These are phyloP conservation scores for Pelobates fuscus DNA, from an alignment of 2,113 vertebrate species.

Conservation along the genomic window DNA sequence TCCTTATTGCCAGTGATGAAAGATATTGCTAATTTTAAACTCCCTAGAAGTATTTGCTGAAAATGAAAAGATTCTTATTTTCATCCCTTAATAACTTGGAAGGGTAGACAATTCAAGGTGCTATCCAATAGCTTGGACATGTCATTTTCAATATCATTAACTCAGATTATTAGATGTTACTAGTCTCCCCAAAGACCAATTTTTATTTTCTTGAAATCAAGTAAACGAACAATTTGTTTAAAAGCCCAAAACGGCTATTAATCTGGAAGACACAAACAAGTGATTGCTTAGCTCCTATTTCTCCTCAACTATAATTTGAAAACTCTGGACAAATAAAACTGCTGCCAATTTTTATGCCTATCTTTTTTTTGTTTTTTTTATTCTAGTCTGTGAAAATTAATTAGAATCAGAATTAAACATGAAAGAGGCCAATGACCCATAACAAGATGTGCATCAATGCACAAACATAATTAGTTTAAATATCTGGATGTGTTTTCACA, in stretches of 20 bases:
- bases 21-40: too few species aligned
- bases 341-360: conserved; percentile 18
- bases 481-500: conserved; percentile 18
- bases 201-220: background rate
- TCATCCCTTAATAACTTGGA: too few species aligned
- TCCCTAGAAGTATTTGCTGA: too few species aligned
- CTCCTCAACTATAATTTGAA: conserved; percentile 10
- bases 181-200: background rate
- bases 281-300: conserved; percentile 9
- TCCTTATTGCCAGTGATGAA: too few species aligned
- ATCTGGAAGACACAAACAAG: background rate
- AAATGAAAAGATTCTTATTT: too few species aligned
- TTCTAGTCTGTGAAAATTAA: conserved; percentile 15
- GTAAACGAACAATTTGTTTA: background rate
- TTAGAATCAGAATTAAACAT: conserved; percentile 12
- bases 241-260: conserved; percentile 2
- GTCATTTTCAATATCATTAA: too few species aligned
- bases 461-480: conserved; percentile 32
- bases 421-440: conserved; percentile 28
- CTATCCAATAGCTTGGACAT: too few species aligned
- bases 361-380: conserved; percentile 11
- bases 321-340: background rate
- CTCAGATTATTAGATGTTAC: background rate
- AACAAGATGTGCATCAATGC: conserved; percentile 26
- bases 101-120: too few species aligned